Conservation (phyloP, 1,140 invertebrate genomes). For the Bathynomus jamesi region DNA sequence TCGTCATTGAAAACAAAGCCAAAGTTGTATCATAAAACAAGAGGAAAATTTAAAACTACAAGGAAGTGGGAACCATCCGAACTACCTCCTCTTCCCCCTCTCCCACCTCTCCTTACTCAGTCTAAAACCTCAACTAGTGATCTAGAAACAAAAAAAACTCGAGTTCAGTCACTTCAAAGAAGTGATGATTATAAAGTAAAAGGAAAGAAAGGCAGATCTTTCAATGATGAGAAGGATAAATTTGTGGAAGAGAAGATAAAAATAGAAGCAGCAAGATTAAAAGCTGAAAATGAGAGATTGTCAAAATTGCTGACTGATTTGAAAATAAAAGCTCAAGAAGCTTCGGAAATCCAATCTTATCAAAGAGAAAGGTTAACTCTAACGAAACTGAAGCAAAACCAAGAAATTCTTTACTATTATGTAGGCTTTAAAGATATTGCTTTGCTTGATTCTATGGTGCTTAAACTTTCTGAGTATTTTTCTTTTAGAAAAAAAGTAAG, state of each 20-base stretch:
- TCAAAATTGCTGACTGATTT: background rate
- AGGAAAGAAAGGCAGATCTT: background rate
- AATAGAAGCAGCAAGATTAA: background rate
- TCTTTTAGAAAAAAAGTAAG: background rate
- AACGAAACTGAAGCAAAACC: background rate
- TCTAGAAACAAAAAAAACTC: background rate
- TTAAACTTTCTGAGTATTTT: background rate
- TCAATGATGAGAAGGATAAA: background rate
- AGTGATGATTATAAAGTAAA: background rate
- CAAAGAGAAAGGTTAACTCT: background rate
- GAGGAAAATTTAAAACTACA: no score
- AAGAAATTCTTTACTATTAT: background rate
- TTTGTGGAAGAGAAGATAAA: background rate
- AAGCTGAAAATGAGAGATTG: background rate
- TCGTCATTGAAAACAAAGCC: no score
- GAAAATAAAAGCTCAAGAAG: background rate
- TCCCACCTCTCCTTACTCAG: background rate
- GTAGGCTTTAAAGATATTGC: background rate
- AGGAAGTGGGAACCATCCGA: no score
- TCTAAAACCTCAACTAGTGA: background rate
- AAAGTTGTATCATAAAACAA: no score
- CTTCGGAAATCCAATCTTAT: background rate
- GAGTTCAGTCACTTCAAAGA: background rate
- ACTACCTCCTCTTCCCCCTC: background rate
- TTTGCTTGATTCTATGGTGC: background rate